Conservation (phyloP, 2,113 vertebrate genomes). For the Eurystomus gularis region DNA sequence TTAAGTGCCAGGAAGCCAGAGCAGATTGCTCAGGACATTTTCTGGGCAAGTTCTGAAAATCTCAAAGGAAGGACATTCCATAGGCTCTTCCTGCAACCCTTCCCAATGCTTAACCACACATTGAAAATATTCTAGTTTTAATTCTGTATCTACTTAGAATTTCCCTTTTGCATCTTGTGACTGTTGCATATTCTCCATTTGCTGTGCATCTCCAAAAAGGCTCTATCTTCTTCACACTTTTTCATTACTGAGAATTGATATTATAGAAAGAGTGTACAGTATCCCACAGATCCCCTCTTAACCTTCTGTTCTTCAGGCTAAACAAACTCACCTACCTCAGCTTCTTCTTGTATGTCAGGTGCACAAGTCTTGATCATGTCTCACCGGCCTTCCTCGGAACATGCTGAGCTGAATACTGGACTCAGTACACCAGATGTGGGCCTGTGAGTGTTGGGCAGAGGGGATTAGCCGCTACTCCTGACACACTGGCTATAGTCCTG, state of each 20-base stretch:
- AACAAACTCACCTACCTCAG: background rate
- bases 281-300: background rate
- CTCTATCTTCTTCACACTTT: background rate
- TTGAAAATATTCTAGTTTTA: background rate
- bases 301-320: background rate
- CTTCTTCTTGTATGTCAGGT: background rate
- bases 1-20: background rate
- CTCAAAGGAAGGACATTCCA: background rate
- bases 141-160: background rate
- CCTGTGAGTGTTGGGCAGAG: background rate
- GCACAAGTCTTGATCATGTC: background rate
- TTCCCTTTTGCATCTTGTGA: background rate
- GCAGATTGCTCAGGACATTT: background rate
- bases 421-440: background rate
- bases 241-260: background rate
- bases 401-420: background rate
- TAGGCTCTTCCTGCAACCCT: accelerated
- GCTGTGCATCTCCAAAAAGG: background rate
- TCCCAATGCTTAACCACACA: background rate
- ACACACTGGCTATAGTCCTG: background rate
- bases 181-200: background rate
- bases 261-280: background rate
- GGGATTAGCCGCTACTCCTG: background rate
- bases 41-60: background rate
- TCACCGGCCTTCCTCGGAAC: background rate